Percentiles rank a stretch among this genome's conserved stretches.
These are phyloP conservation scores for Oreochromis tanganicae DNA, from an alignment of 2,113 vertebrate genomes.

Conservation along the genomic window DNA sequence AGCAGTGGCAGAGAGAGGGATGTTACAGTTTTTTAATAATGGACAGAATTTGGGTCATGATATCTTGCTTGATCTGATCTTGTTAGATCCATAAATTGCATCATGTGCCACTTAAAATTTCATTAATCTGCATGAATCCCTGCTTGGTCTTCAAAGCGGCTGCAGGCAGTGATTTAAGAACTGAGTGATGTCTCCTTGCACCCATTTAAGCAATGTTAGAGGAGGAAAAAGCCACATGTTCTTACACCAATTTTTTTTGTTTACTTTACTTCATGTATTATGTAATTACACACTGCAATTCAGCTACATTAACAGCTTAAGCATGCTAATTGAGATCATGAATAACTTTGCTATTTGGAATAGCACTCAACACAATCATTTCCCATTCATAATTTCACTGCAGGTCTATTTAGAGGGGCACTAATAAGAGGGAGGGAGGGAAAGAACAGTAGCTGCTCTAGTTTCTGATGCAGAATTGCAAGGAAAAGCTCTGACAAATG, in stretches of 20 bases:
- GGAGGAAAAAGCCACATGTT: not conserved
- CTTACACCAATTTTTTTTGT: not conserved
- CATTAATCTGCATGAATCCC: constrained; percentile 72
- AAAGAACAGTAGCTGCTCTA: not conserved
- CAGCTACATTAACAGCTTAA: not conserved
- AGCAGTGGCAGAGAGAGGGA: constrained; percentile 56
- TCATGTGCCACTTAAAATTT: constrained; percentile 70
- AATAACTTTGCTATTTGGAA: constrained; percentile 28
- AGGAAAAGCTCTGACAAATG: not conserved
- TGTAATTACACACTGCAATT: constrained; percentile 25
- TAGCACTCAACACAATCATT: not conserved
- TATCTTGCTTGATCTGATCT: constrained; percentile 44
- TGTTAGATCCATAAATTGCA: constrained; percentile 74
- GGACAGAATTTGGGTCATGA: constrained; percentile 77
- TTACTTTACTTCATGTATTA: constrained; percentile 33
- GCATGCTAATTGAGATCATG: constrained; percentile 31
- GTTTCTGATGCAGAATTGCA: not conserved
- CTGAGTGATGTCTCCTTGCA: not conserved
- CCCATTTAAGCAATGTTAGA: not conserved
- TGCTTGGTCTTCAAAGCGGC: constrained; percentile 47
- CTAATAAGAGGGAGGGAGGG: constrained; percentile 1
- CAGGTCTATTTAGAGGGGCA: constrained; percentile 5
- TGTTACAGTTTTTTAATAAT: constrained; percentile 70
- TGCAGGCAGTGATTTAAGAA: constrained; percentile 34
- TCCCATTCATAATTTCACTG: constrained; percentile 37